These are phyloP conservation scores for Phycodurus eques DNA, from an alignment of 2,113 vertebrate species.

Conservation along the genomic window DNA sequence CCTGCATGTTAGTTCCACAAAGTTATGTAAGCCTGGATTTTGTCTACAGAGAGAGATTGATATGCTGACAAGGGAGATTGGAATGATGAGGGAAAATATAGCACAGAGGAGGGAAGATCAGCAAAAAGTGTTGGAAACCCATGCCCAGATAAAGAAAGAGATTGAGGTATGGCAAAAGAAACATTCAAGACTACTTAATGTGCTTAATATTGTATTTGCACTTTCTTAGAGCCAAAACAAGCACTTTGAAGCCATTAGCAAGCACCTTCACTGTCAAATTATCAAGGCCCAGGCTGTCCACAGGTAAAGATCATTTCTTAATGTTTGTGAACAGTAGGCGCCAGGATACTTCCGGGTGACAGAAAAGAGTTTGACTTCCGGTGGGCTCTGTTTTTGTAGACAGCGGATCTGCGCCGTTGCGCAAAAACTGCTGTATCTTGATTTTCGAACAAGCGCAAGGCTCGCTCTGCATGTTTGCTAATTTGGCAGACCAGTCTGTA, in stretches of 20 bases:
- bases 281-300: constrained; percentile 59
- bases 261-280: constrained; percentile 66
- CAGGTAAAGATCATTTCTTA: constrained; percentile 31
- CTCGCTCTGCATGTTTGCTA: too few relatives aligned
- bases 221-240: constrained; percentile 65
- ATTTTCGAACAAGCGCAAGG: too few relatives aligned
- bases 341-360: background rate
- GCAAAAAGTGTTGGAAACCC: constrained; percentile 43
- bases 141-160: constrained; percentile 59
- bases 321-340: background rate
- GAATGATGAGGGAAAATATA: constrained; percentile 7
- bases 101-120: constrained; percentile 37
- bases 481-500: too few relatives aligned
- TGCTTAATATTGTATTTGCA: background rate
- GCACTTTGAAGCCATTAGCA: constrained; percentile 66
- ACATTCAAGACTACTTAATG: background rate
- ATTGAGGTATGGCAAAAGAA: constrained; percentile 47
- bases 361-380: background rate
- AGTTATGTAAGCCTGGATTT: background rate
- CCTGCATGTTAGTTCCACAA: background rate
- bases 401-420: too few relatives aligned
- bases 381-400: background rate
- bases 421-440: too few relatives aligned
- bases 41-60: constrained; percentile 49
- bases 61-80: constrained; percentile 43